Evolutionary conservation across 53 echinoderm and acorn worm genomes (phyloP).

Genomic region (Hippasteria phrygiana): DNA sequence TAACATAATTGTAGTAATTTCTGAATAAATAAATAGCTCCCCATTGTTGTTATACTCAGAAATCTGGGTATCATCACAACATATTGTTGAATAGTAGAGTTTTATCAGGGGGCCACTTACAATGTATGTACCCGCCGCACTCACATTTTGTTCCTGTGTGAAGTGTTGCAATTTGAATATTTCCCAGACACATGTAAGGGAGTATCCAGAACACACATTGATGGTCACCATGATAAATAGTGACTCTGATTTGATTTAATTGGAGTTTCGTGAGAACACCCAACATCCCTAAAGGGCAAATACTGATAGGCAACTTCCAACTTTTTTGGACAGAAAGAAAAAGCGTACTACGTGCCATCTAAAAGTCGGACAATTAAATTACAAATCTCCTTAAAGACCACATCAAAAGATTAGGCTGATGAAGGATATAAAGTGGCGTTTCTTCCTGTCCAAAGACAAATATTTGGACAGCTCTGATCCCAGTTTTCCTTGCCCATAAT

Average conservation of each 20-base stretch:
- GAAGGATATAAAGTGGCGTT: conserved; percentile 48
- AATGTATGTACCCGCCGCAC: too few relatives aligned
- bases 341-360: not conserved
- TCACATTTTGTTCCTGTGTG: not conserved
- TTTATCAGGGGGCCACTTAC: too few relatives aligned
- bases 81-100: too few relatives aligned
- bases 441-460: conserved; percentile 51
- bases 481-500: conserved; percentile 29
- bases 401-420: conserved; percentile 44
- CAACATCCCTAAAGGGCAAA: conserved; percentile 55
- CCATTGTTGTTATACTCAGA: too few relatives aligned
- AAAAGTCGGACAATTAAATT: conserved; percentile 56
- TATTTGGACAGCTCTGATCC: conserved; percentile 49
- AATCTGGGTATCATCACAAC: too few relatives aligned
- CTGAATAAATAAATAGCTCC: too few relatives aligned
- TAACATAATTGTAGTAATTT: too few relatives aligned
- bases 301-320: conserved; percentile 56
- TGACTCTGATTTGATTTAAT: conserved; percentile 23
- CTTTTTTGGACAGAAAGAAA: not conserved
- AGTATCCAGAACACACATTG: not conserved
- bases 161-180: conserved; percentile 23
- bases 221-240: conserved; percentile 33
- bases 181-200: conserved; percentile 45
- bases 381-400: conserved; percentile 48
- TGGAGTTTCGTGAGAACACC: conserved; percentile 43